Conservation (phyloP, 1,140 invertebrate species). For the Achatina immaculata region DNA sequence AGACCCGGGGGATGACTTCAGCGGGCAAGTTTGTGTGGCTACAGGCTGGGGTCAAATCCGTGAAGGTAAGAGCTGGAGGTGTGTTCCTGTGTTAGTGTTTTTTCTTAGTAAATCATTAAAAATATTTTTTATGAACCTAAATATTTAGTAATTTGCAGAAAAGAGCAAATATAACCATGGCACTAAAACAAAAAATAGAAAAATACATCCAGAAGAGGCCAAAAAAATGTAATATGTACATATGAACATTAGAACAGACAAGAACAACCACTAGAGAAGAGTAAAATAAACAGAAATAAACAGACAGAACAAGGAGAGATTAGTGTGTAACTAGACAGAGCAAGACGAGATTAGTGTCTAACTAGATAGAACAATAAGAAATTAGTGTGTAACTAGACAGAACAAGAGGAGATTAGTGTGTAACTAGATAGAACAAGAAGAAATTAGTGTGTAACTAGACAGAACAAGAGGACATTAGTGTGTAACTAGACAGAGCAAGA, state of each 20-base stretch:
- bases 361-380: too few species aligned
- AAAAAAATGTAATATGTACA: background rate
- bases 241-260: background rate
- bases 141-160: background rate
- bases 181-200: background rate
- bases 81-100: background rate
- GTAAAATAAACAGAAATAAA: too few species aligned
- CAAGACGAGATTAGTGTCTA: too few species aligned
- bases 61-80: background rate
- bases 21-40: slow-evolving; percentile 1
- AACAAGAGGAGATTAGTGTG: too few species aligned
- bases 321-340: too few species aligned
- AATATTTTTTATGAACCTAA: background rate
- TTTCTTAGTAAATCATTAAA: background rate
- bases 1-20: background rate
- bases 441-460: too few species aligned
- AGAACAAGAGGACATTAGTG: too few species aligned
- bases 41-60: background rate
- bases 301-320: too few species aligned
- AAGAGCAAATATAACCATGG: background rate
- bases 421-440: too few species aligned
- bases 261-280: too few species aligned
- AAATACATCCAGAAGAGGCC: background rate
- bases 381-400: too few species aligned
- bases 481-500: too few species aligned